Evolutionary conservation across 2,113 vertebrate genomes (phyloP).

Genomic region (Tauraco erythrolophus): DNA sequence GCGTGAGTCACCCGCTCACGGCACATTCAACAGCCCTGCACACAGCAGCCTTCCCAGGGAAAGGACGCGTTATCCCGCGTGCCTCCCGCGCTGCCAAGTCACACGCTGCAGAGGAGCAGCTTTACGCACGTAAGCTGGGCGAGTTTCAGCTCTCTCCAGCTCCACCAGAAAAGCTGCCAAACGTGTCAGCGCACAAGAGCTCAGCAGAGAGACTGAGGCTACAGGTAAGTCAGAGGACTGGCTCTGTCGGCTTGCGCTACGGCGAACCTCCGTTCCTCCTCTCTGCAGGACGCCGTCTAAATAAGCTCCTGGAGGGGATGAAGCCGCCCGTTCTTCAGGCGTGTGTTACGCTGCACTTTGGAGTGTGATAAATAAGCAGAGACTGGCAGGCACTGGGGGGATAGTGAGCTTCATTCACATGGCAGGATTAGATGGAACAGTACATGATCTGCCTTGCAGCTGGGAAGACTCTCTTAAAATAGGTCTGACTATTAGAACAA

Average conservation of each 20-base stretch:
- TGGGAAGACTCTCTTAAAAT: constrained; percentile 39
- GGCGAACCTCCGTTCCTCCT: neutral
- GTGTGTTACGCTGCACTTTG: neutral
- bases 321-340: neutral
- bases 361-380: constrained; percentile 8
- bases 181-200: neutral
- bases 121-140: neutral
- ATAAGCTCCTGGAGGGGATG: neutral
- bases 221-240: constrained; percentile 33
- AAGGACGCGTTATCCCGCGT: neutral
- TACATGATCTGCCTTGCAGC: constrained; percentile 26
- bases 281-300: neutral
- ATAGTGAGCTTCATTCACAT: neutral
- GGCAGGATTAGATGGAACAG: neutral
- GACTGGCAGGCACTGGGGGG: constrained; percentile 34
- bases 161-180: constrained; percentile 18
- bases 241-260: neutral
- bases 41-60: constrained; percentile 14
- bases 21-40: constrained; percentile 8
- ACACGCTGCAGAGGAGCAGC: constrained; percentile 11
- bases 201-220: constrained; percentile 10
- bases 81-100: constrained; percentile 31
- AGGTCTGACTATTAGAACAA: neutral
- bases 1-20: constrained; percentile 48
- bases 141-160: neutral